Percentiles rank a stretch among this genome's conserved stretches.
Conservation (phyloP, 1,140 invertebrate genomes). For the Nomia melanderi region DNA sequence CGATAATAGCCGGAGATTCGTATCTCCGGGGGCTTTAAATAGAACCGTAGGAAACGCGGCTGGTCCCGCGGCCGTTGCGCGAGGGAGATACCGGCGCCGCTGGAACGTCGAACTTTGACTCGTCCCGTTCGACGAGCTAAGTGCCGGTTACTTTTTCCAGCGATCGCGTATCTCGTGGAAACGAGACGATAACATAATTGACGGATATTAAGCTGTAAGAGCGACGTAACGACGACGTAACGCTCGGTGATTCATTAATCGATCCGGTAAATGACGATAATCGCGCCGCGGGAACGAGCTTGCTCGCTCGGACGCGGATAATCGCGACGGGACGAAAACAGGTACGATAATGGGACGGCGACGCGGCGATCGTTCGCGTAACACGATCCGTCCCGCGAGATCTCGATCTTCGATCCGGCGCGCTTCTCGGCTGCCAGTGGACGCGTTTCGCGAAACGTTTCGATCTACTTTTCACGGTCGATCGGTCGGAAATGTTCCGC, state of each 20-base stretch:
- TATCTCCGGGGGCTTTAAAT: no score
- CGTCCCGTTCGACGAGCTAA: background rate
- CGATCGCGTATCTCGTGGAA: background rate
- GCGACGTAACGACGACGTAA: constrained; percentile 31
- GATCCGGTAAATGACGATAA: background rate
- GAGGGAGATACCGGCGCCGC: no score
- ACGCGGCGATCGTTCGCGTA: constrained; percentile 18
- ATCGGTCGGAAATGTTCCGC: constrained; percentile 57
- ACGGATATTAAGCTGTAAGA: constrained; percentile 28
- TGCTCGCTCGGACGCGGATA: constrained; percentile 2
- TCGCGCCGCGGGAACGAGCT: background rate
- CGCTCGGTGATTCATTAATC: constrained; percentile 35
- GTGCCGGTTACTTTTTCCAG: no score
- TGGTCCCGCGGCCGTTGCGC: no score
- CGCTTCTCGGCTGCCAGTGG: no score
- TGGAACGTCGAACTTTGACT: constrained; percentile 13
- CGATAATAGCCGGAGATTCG: no score
- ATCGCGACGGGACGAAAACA: constrained; percentile 38
- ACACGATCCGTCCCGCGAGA: background rate
- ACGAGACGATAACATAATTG: constrained; percentile 51
- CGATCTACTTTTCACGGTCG: constrained; percentile 56
- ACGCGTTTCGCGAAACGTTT: constrained; percentile 17
- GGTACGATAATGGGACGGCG: background rate
- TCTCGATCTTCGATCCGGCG: no score
- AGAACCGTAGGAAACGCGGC: no score